A percentile compares a stretch with the other conserved stretches of the same genome.
Conservation (phyloP, 2,113 vertebrate genomes). For the Camelus dromedarius region DNA sequence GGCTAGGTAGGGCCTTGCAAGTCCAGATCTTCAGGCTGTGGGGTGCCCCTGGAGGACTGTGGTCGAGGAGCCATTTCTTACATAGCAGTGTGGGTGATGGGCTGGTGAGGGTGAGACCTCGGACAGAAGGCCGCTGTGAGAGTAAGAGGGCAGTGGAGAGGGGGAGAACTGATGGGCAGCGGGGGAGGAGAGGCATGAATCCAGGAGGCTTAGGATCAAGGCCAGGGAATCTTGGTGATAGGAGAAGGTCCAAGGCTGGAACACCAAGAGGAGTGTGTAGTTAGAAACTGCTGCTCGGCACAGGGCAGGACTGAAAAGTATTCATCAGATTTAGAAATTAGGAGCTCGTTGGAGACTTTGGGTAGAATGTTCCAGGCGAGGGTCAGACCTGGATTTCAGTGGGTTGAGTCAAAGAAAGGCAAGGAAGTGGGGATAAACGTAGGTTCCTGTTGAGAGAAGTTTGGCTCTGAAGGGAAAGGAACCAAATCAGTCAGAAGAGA, state of each 20-base stretch:
- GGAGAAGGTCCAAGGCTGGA: background rate
- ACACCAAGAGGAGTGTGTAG: rapidly evolving
- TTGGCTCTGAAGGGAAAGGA: background rate
- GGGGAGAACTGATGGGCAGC: background rate
- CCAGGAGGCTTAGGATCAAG: background rate
- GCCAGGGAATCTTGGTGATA: background rate
- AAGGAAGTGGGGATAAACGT: background rate
- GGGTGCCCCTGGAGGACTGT: background rate
- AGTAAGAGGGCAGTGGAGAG: background rate
- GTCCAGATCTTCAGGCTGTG: background rate
- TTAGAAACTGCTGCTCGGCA: background rate
- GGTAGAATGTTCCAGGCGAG: background rate
- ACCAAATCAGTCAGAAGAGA: background rate
- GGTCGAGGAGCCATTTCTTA: background rate
- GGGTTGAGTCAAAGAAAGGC: background rate
- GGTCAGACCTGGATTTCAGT: background rate
- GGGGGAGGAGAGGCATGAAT: background rate
- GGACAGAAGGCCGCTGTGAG: background rate
- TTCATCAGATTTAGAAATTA: background rate
- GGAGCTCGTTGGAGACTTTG: background rate
- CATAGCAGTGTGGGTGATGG: background rate
- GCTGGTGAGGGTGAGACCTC: background rate
- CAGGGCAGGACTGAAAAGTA: background rate
- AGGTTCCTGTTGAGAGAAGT: background rate
- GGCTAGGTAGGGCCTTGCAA: background rate